Conservation (phyloP, 2,113 vertebrate species). For the Petrocephalus microphthalmus region DNA sequence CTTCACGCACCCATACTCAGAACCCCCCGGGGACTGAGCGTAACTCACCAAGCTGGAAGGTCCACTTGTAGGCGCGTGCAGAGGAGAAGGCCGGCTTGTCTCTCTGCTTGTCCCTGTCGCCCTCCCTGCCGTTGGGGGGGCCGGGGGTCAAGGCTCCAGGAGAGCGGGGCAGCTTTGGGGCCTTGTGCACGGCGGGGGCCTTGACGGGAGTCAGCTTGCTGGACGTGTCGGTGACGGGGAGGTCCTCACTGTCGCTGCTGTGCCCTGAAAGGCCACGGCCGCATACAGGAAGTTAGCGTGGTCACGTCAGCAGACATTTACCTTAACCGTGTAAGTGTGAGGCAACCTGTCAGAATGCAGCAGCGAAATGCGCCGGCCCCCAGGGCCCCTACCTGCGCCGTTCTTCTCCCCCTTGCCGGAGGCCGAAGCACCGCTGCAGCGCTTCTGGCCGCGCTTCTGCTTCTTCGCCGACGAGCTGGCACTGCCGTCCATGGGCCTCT, state of each 20-base stretch:
- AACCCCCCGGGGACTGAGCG: background rate
- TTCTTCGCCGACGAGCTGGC: slow-evolving; percentile 78
- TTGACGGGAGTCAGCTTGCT: slow-evolving; percentile 78
- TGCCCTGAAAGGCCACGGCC: slow-evolving; percentile 61
- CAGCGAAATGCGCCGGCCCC: background rate
- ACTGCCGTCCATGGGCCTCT: slow-evolving; percentile 73
- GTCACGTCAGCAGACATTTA: background rate
- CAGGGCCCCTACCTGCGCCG: slow-evolving; percentile 68
- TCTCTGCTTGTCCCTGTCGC: slow-evolving; percentile 76
- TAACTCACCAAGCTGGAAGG: slow-evolving; percentile 84
- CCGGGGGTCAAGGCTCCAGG: slow-evolving; percentile 56
- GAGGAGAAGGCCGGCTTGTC: slow-evolving; percentile 78
- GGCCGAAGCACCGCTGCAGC: slow-evolving; percentile 55
- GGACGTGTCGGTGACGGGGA: slow-evolving; percentile 64
- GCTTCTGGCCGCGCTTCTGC: slow-evolving; percentile 88
- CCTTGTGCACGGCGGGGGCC: slow-evolving; percentile 66
- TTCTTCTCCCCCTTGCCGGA: slow-evolving; percentile 77
- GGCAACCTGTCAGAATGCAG: background rate
- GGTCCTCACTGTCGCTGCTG: slow-evolving; percentile 95
- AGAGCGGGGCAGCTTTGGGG: slow-evolving; percentile 75
- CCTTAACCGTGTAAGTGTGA: background rate
- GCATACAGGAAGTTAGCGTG: background rate
- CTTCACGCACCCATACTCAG: background rate
- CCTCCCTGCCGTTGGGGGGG: slow-evolving; percentile 73
- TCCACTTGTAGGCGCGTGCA: slow-evolving; percentile 90